phyloP scores from a whole-genome alignment of 2,797 vertebrate genomes.

The Enteromius fasciolatus region DNA sequence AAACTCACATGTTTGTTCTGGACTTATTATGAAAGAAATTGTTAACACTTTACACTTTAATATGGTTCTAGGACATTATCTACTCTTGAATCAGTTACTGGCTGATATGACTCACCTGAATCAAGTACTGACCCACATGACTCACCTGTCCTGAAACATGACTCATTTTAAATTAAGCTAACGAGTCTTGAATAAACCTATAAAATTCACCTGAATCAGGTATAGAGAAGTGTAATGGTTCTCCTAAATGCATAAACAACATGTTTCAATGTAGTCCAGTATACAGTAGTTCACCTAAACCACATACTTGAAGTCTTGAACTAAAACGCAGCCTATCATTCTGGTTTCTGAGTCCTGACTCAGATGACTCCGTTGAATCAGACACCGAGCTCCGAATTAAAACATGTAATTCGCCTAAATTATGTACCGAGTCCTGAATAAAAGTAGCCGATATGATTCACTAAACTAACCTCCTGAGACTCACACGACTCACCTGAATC shows the following conservation, averaged over 20 bases:
- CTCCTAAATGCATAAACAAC: neutral
- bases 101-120: neutral
- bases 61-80: neutral
- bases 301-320: no score
- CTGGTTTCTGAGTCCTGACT: neutral
- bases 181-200: neutral
- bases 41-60: neutral
- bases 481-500: constrained; percentile 73
- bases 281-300: neutral
- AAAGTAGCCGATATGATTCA: neutral
- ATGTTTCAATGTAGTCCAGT: neutral
- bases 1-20: neutral
- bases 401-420: neutral
- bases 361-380: constrained; percentile 6
- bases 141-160: constrained; percentile 20
- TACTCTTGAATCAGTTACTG: neutral
- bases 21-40: neutral
- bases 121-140: neutral
- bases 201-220: neutral
- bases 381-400: neutral
- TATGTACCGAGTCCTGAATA: neutral
- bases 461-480: neutral
- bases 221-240: neutral
- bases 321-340: neutral
- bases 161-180: neutral